Conservation (phyloP, 2,888 invertebrate genomes). For the Lingula anatina region DNA sequence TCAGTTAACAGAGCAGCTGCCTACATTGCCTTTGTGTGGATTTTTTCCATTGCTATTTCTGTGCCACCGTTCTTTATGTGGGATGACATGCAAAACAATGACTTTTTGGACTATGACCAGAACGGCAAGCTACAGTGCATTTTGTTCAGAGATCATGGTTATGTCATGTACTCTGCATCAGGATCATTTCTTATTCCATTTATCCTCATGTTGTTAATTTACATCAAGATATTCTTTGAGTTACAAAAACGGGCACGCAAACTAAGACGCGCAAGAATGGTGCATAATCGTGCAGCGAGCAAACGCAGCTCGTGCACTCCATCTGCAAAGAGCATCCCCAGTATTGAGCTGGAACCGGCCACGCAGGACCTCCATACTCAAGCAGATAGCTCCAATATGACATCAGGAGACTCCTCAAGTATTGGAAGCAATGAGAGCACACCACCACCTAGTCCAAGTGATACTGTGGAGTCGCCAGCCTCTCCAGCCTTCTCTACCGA, state of each 20-base stretch:
- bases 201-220: conserved; percentile 46
- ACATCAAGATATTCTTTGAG: conserved; percentile 47
- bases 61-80: conserved; percentile 49
- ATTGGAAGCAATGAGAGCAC: too few relatives aligned
- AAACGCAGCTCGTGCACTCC: too few relatives aligned
- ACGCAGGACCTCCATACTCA: too few relatives aligned
- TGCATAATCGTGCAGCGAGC: too few relatives aligned
- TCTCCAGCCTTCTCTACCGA: too few relatives aligned
- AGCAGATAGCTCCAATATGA: too few relatives aligned
- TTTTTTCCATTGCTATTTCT: conserved; percentile 47
- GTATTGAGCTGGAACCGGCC: too few relatives aligned
- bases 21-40: conserved; percentile 50
- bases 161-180: conserved; percentile 50
- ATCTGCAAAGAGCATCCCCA: too few relatives aligned
- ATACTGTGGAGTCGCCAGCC: too few relatives aligned
- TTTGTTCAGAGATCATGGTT: conserved; percentile 43
- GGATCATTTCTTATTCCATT: conserved; percentile 51
- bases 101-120: conserved; percentile 27
- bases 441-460: too few relatives aligned
- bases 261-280: too few relatives aligned
- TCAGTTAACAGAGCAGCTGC: conserved; percentile 39
- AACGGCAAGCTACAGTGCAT: conserved; percentile 38
- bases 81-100: conserved; percentile 32
- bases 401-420: too few relatives aligned
- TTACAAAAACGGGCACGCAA: conserved; percentile 38